Evolutionary conservation across 2,797 vertebrate genomes (phyloP), one percentile per base, ranked within the genome.

Genomic region (Halcyon chelicuti): DNA sequence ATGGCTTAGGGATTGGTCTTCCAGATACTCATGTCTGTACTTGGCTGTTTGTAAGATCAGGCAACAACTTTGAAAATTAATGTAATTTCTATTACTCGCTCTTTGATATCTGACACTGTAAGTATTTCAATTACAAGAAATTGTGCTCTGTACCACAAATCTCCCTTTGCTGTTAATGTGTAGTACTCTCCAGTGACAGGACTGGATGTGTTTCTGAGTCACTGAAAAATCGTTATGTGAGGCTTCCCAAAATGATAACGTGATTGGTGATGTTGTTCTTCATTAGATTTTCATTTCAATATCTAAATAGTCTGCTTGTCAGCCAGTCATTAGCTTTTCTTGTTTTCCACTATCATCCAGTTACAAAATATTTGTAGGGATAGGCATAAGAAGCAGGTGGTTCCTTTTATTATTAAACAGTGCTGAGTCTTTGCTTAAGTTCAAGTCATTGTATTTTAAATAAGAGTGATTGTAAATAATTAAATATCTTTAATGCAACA

Each of bases 131-230:
- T 95, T 88, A 55, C 35, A 90, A 87, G 85, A 93, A 90, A 89
- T 33, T 62, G 54, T 87, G 51, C 67, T 71, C 42, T 37, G 20
- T 78, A 46, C 42, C 31, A 75, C 61, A 33, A 47, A 47, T 71
- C 35, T 94, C 47, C 54, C 55, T 86, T 86, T 79, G 52, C 61
- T 93, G 67, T 79, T 84, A 62, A 66, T 84, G 84, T 28, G 52
- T 85, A 87, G 39, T 68, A 90, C 54, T 89, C 60, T 88, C 29
- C 81, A 22, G 37, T 85, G 93, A 93, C 92, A 81, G 90, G 89
- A 63, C 93, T 70, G 67, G 84, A 95, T 97, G 94, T 93, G 71
- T 98, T 97, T 97, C 94, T 76, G 35, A 97, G 94, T 94, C 94
- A 93, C 54, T 97, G 94, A 95, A 95, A 97, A 97, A 91, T 47